phyloP scores from a whole-genome alignment of 1,140 invertebrate genomes.

The Calephelis nemesis region DNA sequence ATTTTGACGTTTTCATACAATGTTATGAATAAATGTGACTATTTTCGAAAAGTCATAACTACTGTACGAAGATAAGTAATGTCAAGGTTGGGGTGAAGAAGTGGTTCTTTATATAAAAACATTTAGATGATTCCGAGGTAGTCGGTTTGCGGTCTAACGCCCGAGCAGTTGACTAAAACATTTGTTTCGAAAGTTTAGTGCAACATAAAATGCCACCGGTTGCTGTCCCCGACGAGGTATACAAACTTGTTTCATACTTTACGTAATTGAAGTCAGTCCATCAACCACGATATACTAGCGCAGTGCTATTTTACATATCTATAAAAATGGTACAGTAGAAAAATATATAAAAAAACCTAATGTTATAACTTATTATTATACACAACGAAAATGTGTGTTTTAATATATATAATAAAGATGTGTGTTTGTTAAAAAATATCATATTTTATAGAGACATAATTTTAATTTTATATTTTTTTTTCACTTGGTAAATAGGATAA shows the following conservation, averaged over 20 bases:
- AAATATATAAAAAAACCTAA: background rate
- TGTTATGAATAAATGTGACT: slow-evolving; percentile 1
- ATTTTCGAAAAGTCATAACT: slow-evolving; percentile 3
- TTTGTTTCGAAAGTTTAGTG: slow-evolving; percentile 18
- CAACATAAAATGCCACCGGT: slow-evolving; percentile 64
- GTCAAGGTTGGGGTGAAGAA: slow-evolving; percentile 48
- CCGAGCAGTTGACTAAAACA: slow-evolving; percentile 24
- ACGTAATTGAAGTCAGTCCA: slow-evolving; percentile 7
- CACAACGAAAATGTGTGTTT: too few relatives aligned
- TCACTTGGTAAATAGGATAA: too few relatives aligned
- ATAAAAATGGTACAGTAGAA: slow-evolving; percentile 7
- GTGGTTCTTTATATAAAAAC: slow-evolving; percentile 51
- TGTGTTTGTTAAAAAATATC: too few relatives aligned
- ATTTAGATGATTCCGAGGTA: slow-evolving; percentile 41
- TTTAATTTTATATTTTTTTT: too few relatives aligned
- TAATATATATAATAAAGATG: too few relatives aligned
- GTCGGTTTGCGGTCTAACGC: slow-evolving; percentile 42
- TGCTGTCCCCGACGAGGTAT: slow-evolving; percentile 67
- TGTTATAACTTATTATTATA: too few relatives aligned
- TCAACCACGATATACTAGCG: slow-evolving; percentile 4
- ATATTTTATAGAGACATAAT: too few relatives aligned
- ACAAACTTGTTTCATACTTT: slow-evolving; percentile 30
- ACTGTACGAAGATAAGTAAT: slow-evolving; percentile 41
- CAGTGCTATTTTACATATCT: slow-evolving; percentile 18
- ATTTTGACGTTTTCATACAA: too few relatives aligned